Percentiles rank a stretch among this genome's conserved stretches.
Conservation (phyloP, 2,797 vertebrate genomes). For the Zenarchopterus dispar region DNA sequence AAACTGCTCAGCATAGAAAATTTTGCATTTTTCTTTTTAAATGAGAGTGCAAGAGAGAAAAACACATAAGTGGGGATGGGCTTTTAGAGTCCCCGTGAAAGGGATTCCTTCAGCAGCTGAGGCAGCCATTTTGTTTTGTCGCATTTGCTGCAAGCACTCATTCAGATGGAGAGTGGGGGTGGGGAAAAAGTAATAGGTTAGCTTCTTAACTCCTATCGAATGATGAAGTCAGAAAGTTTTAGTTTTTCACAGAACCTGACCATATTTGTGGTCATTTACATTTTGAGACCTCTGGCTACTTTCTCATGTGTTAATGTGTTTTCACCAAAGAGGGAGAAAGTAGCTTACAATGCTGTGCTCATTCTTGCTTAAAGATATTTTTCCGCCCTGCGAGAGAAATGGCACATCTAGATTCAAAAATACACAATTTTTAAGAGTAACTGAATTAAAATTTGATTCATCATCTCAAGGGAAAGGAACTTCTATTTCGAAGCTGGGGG, state of each 20-base stretch:
- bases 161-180: constrained; percentile 48
- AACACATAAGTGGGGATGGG: not conserved
- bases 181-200: constrained; percentile 43
- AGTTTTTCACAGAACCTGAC: constrained; percentile 12
- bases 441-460: constrained; percentile 8
- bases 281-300: too few relatives aligned
- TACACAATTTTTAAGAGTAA: not conserved
- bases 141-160: constrained; percentile 40
- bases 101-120: constrained; percentile 28
- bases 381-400: not conserved
- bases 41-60: not conserved
- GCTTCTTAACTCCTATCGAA: constrained; percentile 34
- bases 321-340: constrained; percentile 9
- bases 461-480: constrained; percentile 8
- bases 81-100: constrained; percentile 1
- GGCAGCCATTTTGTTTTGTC: constrained; percentile 74
- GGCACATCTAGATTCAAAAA: not conserved
- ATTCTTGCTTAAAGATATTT: not conserved
- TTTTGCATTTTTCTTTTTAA: too few relatives aligned
- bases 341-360: constrained; percentile 5
- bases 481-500: constrained; percentile 5
- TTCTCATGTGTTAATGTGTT: constrained; percentile 6
- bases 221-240: constrained; percentile 14
- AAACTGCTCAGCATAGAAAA: too few relatives aligned
- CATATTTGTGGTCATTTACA: not conserved